Base-by-base conservation (phyloP, 2,113 vertebrate species). In the Notothenia rossii region DNA sequence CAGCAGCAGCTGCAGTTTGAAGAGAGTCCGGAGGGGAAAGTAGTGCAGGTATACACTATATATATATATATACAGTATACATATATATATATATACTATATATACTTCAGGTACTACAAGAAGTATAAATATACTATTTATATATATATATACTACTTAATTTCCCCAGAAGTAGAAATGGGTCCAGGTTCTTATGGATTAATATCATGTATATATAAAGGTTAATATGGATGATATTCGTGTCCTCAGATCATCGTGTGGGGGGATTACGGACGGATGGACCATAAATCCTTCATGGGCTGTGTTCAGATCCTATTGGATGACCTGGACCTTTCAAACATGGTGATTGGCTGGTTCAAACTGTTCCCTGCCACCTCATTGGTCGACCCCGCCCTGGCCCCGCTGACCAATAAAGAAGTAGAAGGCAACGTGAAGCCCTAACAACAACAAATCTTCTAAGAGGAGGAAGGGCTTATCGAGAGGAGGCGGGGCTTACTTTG, bases 331-430 rank as follows among this genome's bases (percentile, higher is more conserved):
- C 93, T 99, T 68, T 98, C 98, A 92, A 97, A 97, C 88, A 99
- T 99, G 98, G 98, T 99, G 92, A 99, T 99, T 87, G 98, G 98
- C 90, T 99, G 98, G 98, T 99, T 98, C 91, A 99, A 98, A 95
- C 96, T 99, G 66, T 99, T 99, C 77, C 98, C 98, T 69, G 97
- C 97, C 88, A 99, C 96, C 76, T 98, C 98, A 81, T 84, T 99
- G 94, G 97, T 99, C 93, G 98, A 99, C 91, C 96, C 98, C 22
- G 97, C 98, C n/a, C 94, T 99, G 95, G 98, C 98, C 50, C 97
- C 98, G 51, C 94, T 99, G 80, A 98, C 97, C 72, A 97, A 98
- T 94, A 97, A 96, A 94, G 96, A 97, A 61, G 96, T 96, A 63
- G 98, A 97, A 93, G 97, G 96, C 83, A 36, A 36, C 33, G 93